phyloP scores from a whole-genome alignment of 2,113 vertebrate species.

The Anser brachyrhynchus region DNA sequence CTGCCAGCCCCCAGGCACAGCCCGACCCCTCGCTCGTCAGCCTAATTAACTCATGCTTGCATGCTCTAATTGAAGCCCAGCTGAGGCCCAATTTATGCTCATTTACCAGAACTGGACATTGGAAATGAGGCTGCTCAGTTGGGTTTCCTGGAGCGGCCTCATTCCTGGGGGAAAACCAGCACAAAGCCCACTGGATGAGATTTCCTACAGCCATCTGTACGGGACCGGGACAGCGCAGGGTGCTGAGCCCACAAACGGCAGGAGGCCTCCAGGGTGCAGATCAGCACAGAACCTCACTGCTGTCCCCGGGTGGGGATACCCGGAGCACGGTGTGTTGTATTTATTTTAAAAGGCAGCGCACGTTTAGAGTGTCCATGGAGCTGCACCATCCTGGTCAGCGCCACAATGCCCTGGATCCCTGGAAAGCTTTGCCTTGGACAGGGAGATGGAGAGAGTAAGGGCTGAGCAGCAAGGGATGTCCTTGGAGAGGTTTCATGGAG shows the following conservation, averaged over 20 bases:
- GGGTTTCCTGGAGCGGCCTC: neutral
- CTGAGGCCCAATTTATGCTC: neutral
- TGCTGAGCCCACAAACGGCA: neutral
- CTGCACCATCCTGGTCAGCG: neutral
- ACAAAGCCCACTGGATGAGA: neutral
- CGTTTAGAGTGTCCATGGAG: too few species aligned
- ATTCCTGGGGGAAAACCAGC: neutral
- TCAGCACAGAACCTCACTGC: neutral
- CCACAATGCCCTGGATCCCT: too few species aligned
- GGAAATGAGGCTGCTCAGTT: neutral
- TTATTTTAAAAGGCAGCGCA: neutral
- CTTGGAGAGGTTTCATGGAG: neutral
- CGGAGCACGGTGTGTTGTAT: too few species aligned
- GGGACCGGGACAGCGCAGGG: neutral
- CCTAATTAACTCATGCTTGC: neutral
- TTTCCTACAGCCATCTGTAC: neutral
- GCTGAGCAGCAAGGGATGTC: neutral
- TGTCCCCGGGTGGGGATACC: neutral
- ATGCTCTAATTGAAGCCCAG: neutral
- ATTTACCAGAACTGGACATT: neutral
- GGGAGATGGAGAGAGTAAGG: neutral
- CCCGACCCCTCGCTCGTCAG: neutral
- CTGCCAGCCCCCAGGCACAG: neutral
- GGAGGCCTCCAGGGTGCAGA: neutral
- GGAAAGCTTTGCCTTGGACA: neutral